Evolutionary conservation across 2,797 vertebrate species (phyloP).

Genomic region (Acestrorhynchus altus): DNA sequence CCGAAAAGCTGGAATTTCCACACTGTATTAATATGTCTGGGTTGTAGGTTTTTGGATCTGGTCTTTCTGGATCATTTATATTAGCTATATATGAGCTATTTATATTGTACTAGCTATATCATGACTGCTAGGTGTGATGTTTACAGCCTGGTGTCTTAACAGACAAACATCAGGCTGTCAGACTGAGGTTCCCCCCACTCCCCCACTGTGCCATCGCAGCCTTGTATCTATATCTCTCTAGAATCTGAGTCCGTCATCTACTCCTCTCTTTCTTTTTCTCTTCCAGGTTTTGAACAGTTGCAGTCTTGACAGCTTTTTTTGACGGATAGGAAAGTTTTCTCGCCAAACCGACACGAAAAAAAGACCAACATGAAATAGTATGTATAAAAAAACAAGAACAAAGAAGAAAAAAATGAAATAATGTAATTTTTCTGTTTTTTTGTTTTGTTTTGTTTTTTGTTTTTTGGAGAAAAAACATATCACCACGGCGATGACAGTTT

Average conservation of each 20-base stretch:
- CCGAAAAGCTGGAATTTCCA: no score
- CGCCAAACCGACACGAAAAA: conserved; percentile 52
- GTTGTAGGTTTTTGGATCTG: not conserved
- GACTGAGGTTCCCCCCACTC: conserved; percentile 22
- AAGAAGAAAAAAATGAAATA: conserved; percentile 42
- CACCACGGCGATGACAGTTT: conserved; percentile 40
- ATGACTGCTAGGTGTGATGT: conserved; percentile 41
- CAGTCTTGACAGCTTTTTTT: conserved; percentile 52
- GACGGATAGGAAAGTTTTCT: conserved; percentile 59
- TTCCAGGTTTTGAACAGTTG: conserved; percentile 60
- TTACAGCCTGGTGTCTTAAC: conserved; percentile 22
- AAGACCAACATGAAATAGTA: conserved; percentile 24
- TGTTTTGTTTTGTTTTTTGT: conserved; percentile 1
- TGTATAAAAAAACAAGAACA: not conserved
- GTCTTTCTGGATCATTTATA: conserved; percentile 35
- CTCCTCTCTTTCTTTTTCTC: conserved; percentile 41
- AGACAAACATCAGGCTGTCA: conserved; percentile 41
- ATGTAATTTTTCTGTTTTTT: conserved; percentile 15
- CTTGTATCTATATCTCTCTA: conserved; percentile 27
- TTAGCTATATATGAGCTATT: no score
- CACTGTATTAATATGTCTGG: not conserved
- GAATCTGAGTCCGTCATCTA: conserved; percentile 43
- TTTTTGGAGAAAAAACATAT: not conserved
- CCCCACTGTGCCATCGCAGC: not conserved
- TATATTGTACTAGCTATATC: conserved; percentile 13